Base-by-base conservation (phyloP, 2,797 vertebrate genomes). In the Sus cebifrons region DNA sequence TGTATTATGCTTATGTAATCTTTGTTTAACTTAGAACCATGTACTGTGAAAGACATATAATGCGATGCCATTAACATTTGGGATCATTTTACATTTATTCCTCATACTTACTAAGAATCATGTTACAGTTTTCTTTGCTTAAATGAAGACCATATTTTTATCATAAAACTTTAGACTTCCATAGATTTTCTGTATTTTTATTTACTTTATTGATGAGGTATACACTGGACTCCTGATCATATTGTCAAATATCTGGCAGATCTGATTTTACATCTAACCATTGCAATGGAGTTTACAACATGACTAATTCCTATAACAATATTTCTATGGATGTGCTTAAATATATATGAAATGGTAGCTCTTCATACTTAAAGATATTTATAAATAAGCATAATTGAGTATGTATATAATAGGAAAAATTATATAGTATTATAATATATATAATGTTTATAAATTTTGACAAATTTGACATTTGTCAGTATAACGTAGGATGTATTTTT, bases 21-120 rank as follows among this genome's bases (percentile, higher is more conserved):
- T 88, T 81, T 84, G 73, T 67, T 91, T 86, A 25, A 84, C 32
- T 74, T 36, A 62, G 60, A 88, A 27, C 25, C 75, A 78, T 73
- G 5, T 49, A 6, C 18, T 36, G 3, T 68, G 6, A 68, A 88
- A 18, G 18, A 68, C 18, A 62, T 20, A 64, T 16, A 70, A 79
- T 60, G 17, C 18, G 21, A 29, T 64, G 32, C 1, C 25, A 60
- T 56, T 85, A 84, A 73, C 82, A 79, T 56, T 25, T 91, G 21
- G 18, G 2, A 5, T 73, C 11, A 54, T 79, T 13, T 81, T 58
- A 32, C 32, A 32, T 32, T 32, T 32, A 32, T 32, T 84, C 1
- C 20, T 73, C 84, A 9, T 54, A 67, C 73, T 89, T 95, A 17
- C 29, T 94, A 60, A 70, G 9, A 81, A 88, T 79, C 29, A 68